Conservation (phyloP, 1,140 invertebrate genomes). For the Archivesica marissinica region DNA sequence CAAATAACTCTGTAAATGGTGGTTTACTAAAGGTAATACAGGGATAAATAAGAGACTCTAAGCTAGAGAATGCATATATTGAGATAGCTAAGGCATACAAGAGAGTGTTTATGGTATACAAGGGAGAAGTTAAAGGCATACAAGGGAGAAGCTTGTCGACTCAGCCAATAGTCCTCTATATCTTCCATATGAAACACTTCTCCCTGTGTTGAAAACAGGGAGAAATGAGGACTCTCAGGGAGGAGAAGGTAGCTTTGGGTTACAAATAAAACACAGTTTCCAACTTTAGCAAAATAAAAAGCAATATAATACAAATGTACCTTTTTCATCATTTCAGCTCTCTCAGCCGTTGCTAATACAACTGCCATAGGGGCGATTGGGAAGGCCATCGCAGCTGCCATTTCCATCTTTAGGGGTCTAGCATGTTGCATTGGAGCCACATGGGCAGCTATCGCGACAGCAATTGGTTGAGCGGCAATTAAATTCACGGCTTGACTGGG, state of each 20-base stretch:
- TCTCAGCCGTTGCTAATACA: not conserved
- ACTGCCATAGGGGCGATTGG: not conserved
- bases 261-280: not conserved
- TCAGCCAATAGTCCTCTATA: too few relatives aligned
- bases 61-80: too few relatives aligned
- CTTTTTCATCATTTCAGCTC: constrained; percentile 13
- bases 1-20: too few relatives aligned
- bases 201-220: too few relatives aligned
- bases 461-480: constrained; percentile 18
- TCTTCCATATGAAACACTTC: too few relatives aligned
- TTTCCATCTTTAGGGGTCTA: constrained; percentile 18
- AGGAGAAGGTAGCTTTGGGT: not conserved
- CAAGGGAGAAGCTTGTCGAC: too few relatives aligned
- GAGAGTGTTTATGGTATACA: too few relatives aligned
- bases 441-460: not conserved
- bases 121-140: too few relatives aligned
- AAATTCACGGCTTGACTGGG: constrained; percentile 10
- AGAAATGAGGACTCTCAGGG: too few relatives aligned
- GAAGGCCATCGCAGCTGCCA: not conserved
- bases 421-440: constrained; percentile 6
- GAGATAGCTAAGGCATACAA: too few relatives aligned
- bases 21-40: too few relatives aligned
- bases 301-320: not conserved
- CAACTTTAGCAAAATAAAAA: not conserved
- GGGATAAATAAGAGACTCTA: too few relatives aligned